Evolutionary conservation across 2,888 invertebrate species (phyloP), one percentile per base, ranked within the genome.

Genomic region (Colostygia pectinataria): DNA sequence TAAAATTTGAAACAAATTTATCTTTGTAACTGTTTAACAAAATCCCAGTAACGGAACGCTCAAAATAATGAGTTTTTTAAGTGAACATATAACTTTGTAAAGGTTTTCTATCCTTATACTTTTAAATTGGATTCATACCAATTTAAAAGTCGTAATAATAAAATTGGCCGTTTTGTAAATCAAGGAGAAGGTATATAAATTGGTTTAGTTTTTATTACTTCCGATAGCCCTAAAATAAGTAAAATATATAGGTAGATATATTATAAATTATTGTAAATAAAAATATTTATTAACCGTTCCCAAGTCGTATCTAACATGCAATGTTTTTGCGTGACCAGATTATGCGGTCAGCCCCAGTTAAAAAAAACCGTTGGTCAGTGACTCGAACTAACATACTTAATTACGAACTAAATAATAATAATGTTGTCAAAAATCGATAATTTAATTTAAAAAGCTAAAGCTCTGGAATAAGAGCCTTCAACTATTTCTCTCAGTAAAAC

Each of bases 71-170:
- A 4, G n/a, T 13, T 42, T 59, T 42, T 25, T 5, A n/a, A 39
- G 15, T 39, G 57, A 15, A 62, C 42, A 38, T 0, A 0, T 62
- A 60, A 55, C 31, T 63, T 51, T 43, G 64, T 41, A 41, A 53
- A 39, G 39, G 27, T 61, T 57, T 49, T 46, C 56, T 63, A 59
- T 62, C 59, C 33, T 53, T 59, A n/a, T n/a, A n/a, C n/a, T n/a
- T n/a, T n/a, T n/a, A n/a, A n/a, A n/a, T n/a, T n/a, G n/a, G n/a
- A n/a, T n/a, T 48, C 58, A 67, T 55, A 54, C 59, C 61, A 68
- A 74, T 74, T 74, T 68, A 71, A 76, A 73, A 67, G 60, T 57
- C 66, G 61, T 77, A 71, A 75, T 42, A 77, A 68, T 51, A n/a
- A 60, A 58, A 59, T 43, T 56, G 56, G 32, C 53, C 41, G 28